Percentiles rank a stretch among this genome's conserved stretches.
phyloP scores from a whole-genome alignment of 2,113 vertebrate species.

The Probosciger aterrimus region DNA sequence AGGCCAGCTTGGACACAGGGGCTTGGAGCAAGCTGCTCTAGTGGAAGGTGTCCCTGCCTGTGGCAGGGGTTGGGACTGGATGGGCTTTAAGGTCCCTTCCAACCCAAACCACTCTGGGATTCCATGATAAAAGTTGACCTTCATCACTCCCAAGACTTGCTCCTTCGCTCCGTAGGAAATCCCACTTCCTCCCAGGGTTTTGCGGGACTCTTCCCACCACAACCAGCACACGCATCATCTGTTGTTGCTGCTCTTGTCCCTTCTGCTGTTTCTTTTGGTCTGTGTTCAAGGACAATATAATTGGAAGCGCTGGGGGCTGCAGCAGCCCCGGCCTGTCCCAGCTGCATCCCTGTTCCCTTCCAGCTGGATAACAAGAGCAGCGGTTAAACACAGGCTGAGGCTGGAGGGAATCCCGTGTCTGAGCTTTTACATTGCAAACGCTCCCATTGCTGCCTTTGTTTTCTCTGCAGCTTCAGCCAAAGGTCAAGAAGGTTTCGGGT shows the following conservation, averaged over 20 bases:
- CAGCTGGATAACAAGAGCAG: not conserved
- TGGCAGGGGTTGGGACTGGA: no score
- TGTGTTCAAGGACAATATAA: not conserved
- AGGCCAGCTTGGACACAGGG: no score
- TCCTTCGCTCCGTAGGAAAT: not conserved
- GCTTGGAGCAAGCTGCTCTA: no score
- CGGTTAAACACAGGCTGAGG: not conserved
- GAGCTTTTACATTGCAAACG: not conserved
- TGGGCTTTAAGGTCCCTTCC: not conserved
- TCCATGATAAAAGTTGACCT: not conserved
- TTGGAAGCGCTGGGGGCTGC: fast-evolving
- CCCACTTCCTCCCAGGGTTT: not conserved
- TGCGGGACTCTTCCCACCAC: not conserved
- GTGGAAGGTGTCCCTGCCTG: no score
- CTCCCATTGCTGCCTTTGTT: not conserved
- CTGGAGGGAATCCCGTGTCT: not conserved
- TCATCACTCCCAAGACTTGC: not conserved
- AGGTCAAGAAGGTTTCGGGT: not conserved
- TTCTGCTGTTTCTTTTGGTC: not conserved
- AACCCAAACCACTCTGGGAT: not conserved
- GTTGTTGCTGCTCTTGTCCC: not conserved
- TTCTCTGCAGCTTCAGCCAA: not conserved
- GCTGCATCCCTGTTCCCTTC: not conserved
- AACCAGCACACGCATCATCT: not conserved
- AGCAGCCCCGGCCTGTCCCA: not conserved